Evolutionary conservation across 2,888 invertebrate genomes (phyloP).

Genomic region (Watsonalla binaria): DNA sequence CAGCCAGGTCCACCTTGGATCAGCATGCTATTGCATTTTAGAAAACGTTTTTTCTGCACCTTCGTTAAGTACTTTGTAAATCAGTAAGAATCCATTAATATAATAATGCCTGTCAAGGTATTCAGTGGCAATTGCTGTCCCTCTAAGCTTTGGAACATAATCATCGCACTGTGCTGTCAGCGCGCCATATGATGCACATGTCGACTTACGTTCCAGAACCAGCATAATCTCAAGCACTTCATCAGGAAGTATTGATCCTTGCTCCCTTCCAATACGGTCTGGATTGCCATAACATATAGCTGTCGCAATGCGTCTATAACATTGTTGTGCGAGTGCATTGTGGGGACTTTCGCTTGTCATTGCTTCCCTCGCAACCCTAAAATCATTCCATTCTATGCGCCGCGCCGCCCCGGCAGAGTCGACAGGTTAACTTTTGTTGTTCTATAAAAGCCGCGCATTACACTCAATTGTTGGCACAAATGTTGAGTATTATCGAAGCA

Average conservation of each 20-base stretch:
- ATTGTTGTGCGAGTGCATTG: constrained; percentile 51
- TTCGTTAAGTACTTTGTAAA: not conserved
- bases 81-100: not conserved
- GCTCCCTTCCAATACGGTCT: constrained; percentile 18
- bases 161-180: constrained; percentile 64
- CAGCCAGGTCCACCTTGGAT: too few relatives aligned
- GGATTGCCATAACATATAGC: constrained; percentile 13
- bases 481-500: constrained; percentile 70
- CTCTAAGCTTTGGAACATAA: constrained; percentile 57
- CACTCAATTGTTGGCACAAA: constrained; percentile 74
- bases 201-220: constrained; percentile 46
- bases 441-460: constrained; percentile 73
- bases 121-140: constrained; percentile 1
- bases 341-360: constrained; percentile 70
- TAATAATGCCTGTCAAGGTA: constrained; percentile 10
- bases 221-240: constrained; percentile 13
- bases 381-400: constrained; percentile 67
- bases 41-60: too few relatives aligned
- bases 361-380: constrained; percentile 76
- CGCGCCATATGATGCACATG: constrained; percentile 75
- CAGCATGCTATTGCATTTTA: too few relatives aligned
- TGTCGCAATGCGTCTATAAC: constrained; percentile 16
- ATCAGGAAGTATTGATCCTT: constrained; percentile 10
- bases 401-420: constrained; percentile 43
- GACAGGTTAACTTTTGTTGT: constrained; percentile 78